These are phyloP conservation scores for Anguilla pacifica DNA, from an alignment of 2,797 vertebrate genomes.

Conservation along the genomic window DNA sequence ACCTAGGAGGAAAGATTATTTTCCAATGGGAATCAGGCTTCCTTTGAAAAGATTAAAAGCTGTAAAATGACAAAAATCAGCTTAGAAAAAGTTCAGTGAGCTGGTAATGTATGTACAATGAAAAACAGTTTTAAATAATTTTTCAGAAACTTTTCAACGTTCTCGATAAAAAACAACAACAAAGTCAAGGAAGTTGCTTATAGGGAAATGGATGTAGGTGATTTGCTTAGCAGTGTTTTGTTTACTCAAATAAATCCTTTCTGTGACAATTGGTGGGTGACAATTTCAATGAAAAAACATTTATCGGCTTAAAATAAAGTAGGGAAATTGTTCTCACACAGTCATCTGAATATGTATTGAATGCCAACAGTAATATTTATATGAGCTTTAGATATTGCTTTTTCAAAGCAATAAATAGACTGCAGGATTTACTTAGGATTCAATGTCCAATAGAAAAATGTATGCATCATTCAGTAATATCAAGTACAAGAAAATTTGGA, in stretches of 20 bases:
- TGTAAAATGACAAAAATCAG: not conserved
- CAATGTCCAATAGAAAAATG: not conserved
- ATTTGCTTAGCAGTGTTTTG: slow-evolving; percentile 56
- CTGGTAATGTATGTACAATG: slow-evolving; percentile 18
- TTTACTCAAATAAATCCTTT: slow-evolving; percentile 59
- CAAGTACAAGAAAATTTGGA: not conserved
- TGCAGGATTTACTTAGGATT: not conserved
- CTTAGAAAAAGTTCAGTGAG: slow-evolving; percentile 26
- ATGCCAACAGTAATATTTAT: slow-evolving; percentile 29
- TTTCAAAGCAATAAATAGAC: slow-evolving; percentile 30
- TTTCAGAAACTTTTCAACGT: slow-evolving; percentile 22
- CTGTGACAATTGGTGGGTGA: slow-evolving; percentile 60
- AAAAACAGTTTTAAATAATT: not conserved
- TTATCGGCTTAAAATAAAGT: slow-evolving; percentile 57
- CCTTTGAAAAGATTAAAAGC: not conserved
- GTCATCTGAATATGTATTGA: slow-evolving; percentile 30
- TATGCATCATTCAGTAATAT: not conserved
- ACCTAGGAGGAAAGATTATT: not conserved
- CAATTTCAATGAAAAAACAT: slow-evolving; percentile 56
- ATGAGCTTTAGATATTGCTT: slow-evolving; percentile 19
- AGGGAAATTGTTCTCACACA: slow-evolving; percentile 44
- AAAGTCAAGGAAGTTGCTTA: slow-evolving; percentile 52
- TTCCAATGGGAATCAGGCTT: not conserved
- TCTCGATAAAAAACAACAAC: slow-evolving; percentile 38
- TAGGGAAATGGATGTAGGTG: slow-evolving; percentile 55